phyloP scores from a whole-genome alignment of 1,140 invertebrate genomes.

The Bombus confusus region DNA sequence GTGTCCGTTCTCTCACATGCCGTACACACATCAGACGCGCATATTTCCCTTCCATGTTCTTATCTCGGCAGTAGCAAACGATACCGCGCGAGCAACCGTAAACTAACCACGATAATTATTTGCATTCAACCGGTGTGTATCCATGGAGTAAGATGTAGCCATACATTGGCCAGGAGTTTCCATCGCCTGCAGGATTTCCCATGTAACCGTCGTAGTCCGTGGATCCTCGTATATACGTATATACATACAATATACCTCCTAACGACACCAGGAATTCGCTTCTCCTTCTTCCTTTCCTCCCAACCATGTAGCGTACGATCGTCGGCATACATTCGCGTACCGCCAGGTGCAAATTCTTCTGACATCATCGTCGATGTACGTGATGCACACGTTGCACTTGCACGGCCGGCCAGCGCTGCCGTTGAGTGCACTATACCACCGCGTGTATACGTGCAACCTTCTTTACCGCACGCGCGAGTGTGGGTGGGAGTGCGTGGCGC shows the following conservation, averaged over 20 bases:
- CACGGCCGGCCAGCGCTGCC: neutral
- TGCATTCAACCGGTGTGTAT: slow-evolving; percentile 37
- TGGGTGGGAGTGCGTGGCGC: slow-evolving; percentile 76
- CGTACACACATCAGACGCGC: slow-evolving; percentile 20
- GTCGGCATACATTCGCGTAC: slow-evolving; percentile 59
- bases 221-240: neutral
- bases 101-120: slow-evolving; percentile 66
- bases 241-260: slow-evolving; percentile 34
- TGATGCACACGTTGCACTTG: slow-evolving; percentile 62
- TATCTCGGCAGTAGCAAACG: slow-evolving; percentile 43
- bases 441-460: slow-evolving; percentile 49
- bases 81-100: slow-evolving; percentile 42
- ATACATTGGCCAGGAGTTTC: slow-evolving; percentile 52
- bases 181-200: slow-evolving; percentile 58
- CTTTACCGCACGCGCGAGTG: slow-evolving; percentile 48
- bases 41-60: slow-evolving; percentile 33
- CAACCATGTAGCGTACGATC: slow-evolving; percentile 42
- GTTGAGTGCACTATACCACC: slow-evolving; percentile 16
- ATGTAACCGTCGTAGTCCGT: slow-evolving; percentile 1
- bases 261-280: slow-evolving; percentile 55
- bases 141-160: slow-evolving; percentile 57
- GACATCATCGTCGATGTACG: slow-evolving; percentile 73
- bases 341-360: slow-evolving; percentile 77
- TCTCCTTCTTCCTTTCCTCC: slow-evolving; percentile 26
- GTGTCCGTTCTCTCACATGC: slow-evolving; percentile 18